Conservation (phyloP, 2,113 vertebrate species). For the Cheirogaleus medius region DNA sequence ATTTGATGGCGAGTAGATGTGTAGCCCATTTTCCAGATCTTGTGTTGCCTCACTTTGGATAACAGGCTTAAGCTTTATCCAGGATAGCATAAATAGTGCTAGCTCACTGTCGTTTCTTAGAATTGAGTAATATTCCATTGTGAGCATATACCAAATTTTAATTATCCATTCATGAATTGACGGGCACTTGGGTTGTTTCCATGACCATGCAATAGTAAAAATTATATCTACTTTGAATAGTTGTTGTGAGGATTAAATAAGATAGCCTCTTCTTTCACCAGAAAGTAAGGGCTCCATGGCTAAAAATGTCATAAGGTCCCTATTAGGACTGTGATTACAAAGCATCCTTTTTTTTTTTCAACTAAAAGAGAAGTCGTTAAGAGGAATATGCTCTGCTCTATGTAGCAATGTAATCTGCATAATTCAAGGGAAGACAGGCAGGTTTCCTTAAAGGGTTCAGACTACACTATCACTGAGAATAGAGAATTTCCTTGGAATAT, state of each 20-base stretch:
- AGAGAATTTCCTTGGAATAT: not conserved
- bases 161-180: too few relatives aligned
- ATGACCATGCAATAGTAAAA: too few relatives aligned
- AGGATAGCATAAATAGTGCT: too few relatives aligned
- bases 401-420: conserved; percentile 46
- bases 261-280: not conserved
- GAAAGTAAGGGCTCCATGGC: not conserved
- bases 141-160: too few relatives aligned
- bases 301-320: conserved; percentile 5
- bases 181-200: too few relatives aligned
- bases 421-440: conserved; percentile 33
- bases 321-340: not conserved
- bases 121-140: too few relatives aligned
- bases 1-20: too few relatives aligned
- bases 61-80: too few relatives aligned
- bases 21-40: too few relatives aligned
- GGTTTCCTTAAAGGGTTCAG: conserved; percentile 22
- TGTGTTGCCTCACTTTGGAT: too few relatives aligned
- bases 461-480: not conserved
- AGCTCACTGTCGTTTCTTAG: too few relatives aligned
- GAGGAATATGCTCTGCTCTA: not conserved
- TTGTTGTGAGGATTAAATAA: not conserved
- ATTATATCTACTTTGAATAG: not conserved
- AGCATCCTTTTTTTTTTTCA: not conserved
- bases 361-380: not conserved